Evolutionary conservation across 2,113 vertebrate species (phyloP), one percentile per base, ranked within the genome.

Genomic region (Triplophysa tibetana): DNA sequence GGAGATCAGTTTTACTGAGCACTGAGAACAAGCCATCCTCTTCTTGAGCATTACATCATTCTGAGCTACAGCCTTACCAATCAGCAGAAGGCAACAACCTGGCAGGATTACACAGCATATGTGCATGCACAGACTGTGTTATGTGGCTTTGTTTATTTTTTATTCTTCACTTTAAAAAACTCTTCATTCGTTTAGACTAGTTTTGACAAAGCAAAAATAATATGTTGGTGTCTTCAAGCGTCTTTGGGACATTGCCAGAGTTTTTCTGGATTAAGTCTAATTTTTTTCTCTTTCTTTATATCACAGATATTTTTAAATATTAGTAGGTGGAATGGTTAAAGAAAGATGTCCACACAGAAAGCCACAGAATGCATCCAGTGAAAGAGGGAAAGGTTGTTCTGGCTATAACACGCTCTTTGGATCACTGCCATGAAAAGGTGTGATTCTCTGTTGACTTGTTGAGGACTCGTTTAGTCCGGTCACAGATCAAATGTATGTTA

Each of bases 31-130:
- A 78, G 77, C 88, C 82, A 88, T 84, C 62, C 69, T 1, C 82
- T 90, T 88, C 89, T 79, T 78, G 90, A 87, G 80, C 83, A 88
- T 91, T 89, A 87, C 89, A 90, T 90, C 88, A 88, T 89, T 89
- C 90, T 91, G 90, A 92, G 89, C 89, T 89, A 90, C 92, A 84
- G 87, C 91, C 89, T 93, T 76, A 83, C 85, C 70, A 54, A 81
- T 81, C 86, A 66, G 72, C 78, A 75, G 60, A 33, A 21, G 21
- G 29, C 73, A 26, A 26, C 29, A 60, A 14, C 82, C 56, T 75
- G 66, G 73, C 78, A 75, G 62, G 78, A 45, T 58, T 58, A 56
- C 48, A 41, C 52, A 60, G 65, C 45, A 77, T 58, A 82, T 75
- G 54, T n/a, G 54, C 70, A 60, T 24, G 19, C 19, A 11, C 29